These are phyloP conservation scores for Phengaris arion DNA, from an alignment of 2,888 invertebrate genomes.

Conservation along the genomic window DNA sequence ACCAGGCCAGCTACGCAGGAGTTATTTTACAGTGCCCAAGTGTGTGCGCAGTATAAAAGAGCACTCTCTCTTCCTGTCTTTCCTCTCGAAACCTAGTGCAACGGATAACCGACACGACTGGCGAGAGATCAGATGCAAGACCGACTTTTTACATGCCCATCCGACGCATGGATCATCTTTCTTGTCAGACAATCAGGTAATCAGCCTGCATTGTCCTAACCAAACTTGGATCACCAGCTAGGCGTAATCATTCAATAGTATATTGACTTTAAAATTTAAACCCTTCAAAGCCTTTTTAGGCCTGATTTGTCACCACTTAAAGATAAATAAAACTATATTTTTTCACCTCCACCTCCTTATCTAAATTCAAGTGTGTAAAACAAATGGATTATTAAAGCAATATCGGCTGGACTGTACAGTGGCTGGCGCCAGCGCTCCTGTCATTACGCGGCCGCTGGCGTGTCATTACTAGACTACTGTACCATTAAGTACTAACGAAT, in stretches of 20 bases:
- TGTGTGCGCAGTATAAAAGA: too few species aligned
- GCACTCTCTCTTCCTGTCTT: too few species aligned
- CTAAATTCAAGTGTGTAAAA: not conserved
- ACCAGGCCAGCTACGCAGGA: too few species aligned
- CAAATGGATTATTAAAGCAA: not conserved
- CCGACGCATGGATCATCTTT: too few species aligned
- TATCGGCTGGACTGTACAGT: not conserved
- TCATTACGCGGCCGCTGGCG: conserved; percentile 12
- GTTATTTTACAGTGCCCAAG: too few species aligned
- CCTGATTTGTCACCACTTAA: not conserved
- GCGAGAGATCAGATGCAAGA: too few species aligned
- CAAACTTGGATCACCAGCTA: not conserved
- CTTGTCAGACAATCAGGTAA: too few species aligned
- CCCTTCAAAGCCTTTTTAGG: not conserved
- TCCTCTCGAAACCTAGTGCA: too few species aligned
- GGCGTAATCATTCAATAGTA: not conserved
- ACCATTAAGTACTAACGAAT: not conserved
- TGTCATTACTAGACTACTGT: not conserved
- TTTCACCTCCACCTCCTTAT: not conserved
- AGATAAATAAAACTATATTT: not conserved
- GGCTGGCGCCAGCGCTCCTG: not conserved
- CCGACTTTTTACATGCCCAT: too few species aligned
- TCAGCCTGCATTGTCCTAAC: too few species aligned
- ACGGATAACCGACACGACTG: too few species aligned
- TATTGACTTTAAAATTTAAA: not conserved